phyloP scores from a whole-genome alignment of 1,140 invertebrate species.

The Drosophila cardini region DNA sequence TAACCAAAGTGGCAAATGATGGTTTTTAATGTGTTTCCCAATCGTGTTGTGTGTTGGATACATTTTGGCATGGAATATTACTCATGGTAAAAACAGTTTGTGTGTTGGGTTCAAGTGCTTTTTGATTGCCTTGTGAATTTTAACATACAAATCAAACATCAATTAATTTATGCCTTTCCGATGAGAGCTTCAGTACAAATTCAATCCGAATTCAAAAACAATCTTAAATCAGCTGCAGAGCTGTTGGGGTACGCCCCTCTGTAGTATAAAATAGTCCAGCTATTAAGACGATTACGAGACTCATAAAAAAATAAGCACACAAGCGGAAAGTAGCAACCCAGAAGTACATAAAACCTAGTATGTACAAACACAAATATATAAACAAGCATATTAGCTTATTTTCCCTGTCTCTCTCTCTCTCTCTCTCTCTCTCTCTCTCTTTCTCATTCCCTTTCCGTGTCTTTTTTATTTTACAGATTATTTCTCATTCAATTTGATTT shows the following conservation, averaged over 20 bases:
- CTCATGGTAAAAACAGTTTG: slow-evolving; percentile 52
- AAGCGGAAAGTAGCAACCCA: slow-evolving; percentile 41
- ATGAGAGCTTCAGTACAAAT: neutral
- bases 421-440: slow-evolving; percentile 7
- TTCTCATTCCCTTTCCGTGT: no score
- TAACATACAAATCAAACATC: neutral
- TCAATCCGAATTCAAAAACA: neutral
- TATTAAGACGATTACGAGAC: slow-evolving; percentile 53
- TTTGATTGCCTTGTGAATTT: slow-evolving; percentile 51
- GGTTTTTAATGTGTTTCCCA: slow-evolving; percentile 77
- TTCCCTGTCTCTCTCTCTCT: neutral
- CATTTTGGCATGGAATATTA: slow-evolving; percentile 58
- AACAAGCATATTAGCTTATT: neutral
- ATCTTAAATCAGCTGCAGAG: slow-evolving; percentile 45
- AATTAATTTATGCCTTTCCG: neutral
- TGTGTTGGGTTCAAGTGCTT: slow-evolving; percentile 47
- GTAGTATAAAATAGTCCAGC: neutral
- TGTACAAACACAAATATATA: neutral
- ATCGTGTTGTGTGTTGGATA: slow-evolving; percentile 47
- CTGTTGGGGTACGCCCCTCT: neutral
- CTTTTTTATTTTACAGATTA: no score
- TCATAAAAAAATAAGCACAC: slow-evolving; percentile 54
- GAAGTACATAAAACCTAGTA: slow-evolving; percentile 18
- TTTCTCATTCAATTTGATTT: slow-evolving; percentile 71
- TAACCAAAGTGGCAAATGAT: slow-evolving; percentile 82